Evolutionary conservation across 2,888 invertebrate species (phyloP), one percentile per base, ranked within the genome.

Genomic region (Plagiodera versicolora): DNA sequence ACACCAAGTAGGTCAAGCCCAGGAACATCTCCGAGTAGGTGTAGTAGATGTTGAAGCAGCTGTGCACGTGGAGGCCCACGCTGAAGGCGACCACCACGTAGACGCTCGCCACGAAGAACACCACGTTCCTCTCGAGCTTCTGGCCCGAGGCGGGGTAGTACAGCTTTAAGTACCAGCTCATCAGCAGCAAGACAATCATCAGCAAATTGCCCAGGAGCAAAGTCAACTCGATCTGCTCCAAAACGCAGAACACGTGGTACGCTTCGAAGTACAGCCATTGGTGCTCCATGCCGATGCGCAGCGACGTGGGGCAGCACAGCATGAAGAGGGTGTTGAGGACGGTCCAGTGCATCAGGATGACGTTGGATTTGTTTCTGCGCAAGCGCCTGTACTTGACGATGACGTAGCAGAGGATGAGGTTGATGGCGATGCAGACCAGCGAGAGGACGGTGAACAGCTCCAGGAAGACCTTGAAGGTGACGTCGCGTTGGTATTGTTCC

Each of bases 301-400:
- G 6, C 14, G 57, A 61, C 0, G 53, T 48, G 11, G 66, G 62
- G 30, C 55, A 44, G 9, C 14, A 44, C 6, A 60, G 0, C 60
- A 63, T 57, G n/a, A 60, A 62, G 20, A 64, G 45, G 8, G 46
- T 49, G 53, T 65, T 65, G 14, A 61, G 18, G 30, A 67, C 52
- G 14, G 56, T 24, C 64, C 67, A 67, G 24, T 67, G 55, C 9
- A 65, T 17, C 16, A 67, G 24, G 17, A 67, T 59, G 5, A 67
- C 45, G 28, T 65, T 67, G 2, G 49, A 61, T 35, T 63, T 63
- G 30, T 67, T 62, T 48, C 56, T 16, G 24, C 65, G 60, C 16
- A 68, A 18, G 48, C 65, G 52, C 49, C 50, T 58, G 28, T 66
- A 64, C 57, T 63, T 65, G 4, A 64, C 0, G 30, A 65, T 64